Evolutionary conservation across 2,113 vertebrate genomes (phyloP).

Genomic region (Brachyistius frenatus): DNA sequence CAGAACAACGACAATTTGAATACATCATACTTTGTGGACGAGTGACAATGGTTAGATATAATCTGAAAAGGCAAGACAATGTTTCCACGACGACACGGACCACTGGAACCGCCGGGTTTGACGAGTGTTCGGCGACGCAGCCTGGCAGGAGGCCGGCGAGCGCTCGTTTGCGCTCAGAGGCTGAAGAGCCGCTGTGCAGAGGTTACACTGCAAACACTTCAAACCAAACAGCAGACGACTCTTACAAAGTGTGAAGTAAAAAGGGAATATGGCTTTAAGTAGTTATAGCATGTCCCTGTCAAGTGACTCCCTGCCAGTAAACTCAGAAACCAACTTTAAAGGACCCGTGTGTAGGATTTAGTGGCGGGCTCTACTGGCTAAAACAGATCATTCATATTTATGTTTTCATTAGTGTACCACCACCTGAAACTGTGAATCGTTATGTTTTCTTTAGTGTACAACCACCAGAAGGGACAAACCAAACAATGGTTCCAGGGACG

Average conservation of each 20-base stretch:
- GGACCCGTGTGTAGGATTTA: too few relatives aligned
- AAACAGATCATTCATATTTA: too few relatives aligned
- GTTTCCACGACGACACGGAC: conserved; percentile 30
- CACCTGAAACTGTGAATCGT: too few relatives aligned
- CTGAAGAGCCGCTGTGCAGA: background rate
- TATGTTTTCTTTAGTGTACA: too few relatives aligned
- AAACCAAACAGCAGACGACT: conserved; percentile 50
- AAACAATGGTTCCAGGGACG: background rate
- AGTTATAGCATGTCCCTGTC: conserved; percentile 69
- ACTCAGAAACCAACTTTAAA: conserved; percentile 46
- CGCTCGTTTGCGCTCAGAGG: conserved; percentile 50
- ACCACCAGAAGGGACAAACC: too few relatives aligned
- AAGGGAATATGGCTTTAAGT: conserved; percentile 84
- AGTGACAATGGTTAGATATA: conserved; percentile 61
- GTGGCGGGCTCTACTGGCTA: too few relatives aligned
- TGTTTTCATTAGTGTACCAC: too few relatives aligned
- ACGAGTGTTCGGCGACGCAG: conserved; percentile 31
- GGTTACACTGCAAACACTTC: conserved; percentile 33
- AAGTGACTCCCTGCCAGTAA: conserved; percentile 69
- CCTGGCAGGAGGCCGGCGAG: conserved; percentile 35
- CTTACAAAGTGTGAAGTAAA: conserved; percentile 72
- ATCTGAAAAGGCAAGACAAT: conserved; percentile 62
- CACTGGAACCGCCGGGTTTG: conserved; percentile 22
- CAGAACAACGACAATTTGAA: conserved; percentile 46
- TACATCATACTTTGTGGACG: conserved; percentile 44